Percentiles rank a stretch among this genome's conserved stretches.
These are phyloP conservation scores for Ornithorhynchus anatinus DNA, from an alignment of 2,113 vertebrate genomes.

Conservation along the genomic window DNA sequence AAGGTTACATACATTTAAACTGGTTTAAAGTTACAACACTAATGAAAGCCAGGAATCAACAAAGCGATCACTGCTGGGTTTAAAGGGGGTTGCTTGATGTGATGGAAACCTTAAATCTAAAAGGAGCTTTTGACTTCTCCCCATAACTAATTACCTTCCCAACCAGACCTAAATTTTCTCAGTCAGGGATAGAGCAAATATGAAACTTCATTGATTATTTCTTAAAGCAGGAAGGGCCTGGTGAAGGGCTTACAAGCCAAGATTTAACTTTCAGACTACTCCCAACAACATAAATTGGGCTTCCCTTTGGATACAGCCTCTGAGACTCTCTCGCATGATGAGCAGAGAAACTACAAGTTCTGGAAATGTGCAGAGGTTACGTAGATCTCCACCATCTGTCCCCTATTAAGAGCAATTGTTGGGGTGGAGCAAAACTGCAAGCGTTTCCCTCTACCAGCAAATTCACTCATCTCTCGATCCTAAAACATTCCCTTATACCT, in stretches of 20 bases:
- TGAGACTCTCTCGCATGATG: not conserved
- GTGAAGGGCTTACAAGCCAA: not conserved
- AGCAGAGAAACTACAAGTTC: not conserved
- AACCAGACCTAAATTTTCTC: not conserved
- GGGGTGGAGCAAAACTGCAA: not conserved
- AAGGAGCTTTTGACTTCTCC: not conserved
- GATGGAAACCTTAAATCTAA: constrained; percentile 14
- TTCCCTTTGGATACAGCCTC: not conserved
- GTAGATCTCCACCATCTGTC: not conserved
- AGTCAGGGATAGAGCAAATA: not conserved
- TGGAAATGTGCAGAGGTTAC: not conserved
- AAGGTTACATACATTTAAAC: not conserved
- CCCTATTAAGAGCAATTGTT: not conserved
- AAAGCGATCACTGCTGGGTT: not conserved
- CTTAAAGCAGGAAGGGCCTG: not conserved
- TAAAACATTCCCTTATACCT: not conserved
- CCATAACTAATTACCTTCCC: not conserved
- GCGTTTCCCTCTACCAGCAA: not conserved
- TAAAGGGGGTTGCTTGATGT: not conserved
- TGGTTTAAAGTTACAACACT: constrained; percentile 54
- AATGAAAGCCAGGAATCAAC: constrained; percentile 37
- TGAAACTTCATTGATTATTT: not conserved
- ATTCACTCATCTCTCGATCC: not conserved
- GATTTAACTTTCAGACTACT: not conserved
- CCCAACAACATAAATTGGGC: not conserved